Evolutionary conservation across 2,113 vertebrate species (phyloP).

Genomic region (Caranx melampygus): DNA sequence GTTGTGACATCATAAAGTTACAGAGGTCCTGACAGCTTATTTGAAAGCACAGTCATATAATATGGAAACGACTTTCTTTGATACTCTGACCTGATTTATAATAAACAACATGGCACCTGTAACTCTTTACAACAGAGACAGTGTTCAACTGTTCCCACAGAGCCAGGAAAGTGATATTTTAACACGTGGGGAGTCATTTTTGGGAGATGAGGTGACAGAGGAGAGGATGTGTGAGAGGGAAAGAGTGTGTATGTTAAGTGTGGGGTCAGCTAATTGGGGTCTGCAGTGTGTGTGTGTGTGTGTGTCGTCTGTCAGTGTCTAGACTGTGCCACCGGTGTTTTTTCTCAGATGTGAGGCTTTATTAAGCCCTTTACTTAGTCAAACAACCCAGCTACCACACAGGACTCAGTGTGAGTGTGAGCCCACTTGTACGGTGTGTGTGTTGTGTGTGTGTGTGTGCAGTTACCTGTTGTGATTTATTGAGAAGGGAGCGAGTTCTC

Average conservation of each 20-base stretch:
- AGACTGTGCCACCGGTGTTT: constrained; percentile 58
- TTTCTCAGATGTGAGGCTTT: constrained; percentile 72
- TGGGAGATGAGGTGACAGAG: constrained; percentile 34
- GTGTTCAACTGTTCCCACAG: too few relatives aligned
- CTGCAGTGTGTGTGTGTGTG: constrained; percentile 21
- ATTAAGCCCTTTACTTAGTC: constrained; percentile 58
- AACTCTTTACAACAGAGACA: too few relatives aligned
- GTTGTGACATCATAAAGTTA: too few relatives aligned
- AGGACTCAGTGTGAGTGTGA: background rate
- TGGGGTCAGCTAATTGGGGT: constrained; percentile 67
- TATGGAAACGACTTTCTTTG: too few relatives aligned
- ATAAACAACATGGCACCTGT: too few relatives aligned
- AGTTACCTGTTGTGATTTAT: constrained; percentile 72
- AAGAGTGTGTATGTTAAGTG: constrained; percentile 38
- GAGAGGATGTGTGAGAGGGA: constrained; percentile 27
- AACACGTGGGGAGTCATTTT: constrained; percentile 26
- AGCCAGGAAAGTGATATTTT: constrained; percentile 6
- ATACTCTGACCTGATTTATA: too few relatives aligned
- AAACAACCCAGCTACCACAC: constrained; percentile 37
- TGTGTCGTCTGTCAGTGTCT: constrained; percentile 65
- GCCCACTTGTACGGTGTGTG: constrained; percentile 15
- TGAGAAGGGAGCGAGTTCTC: constrained; percentile 54
- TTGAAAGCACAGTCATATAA: too few relatives aligned
- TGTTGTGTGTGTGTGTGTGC: constrained; percentile 16
- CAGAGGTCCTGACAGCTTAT: too few relatives aligned